Percentiles rank a stretch among this genome's conserved stretches.
Evolutionary conservation across 1,140 invertebrate species (phyloP).

Genomic region (Bombus fervidus): DNA sequence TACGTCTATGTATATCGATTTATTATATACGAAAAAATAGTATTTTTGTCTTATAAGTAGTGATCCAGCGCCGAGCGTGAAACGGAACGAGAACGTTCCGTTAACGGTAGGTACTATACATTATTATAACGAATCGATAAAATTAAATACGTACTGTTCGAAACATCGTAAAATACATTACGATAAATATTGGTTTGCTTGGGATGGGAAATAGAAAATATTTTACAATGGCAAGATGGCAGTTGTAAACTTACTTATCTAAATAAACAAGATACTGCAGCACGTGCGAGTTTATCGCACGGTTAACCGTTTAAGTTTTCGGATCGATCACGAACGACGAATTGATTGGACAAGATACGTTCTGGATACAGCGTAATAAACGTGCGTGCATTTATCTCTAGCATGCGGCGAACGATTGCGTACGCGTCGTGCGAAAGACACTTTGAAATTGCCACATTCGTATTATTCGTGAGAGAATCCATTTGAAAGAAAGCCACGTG

Average conservation of each 20-base stretch:
- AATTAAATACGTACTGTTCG: background rate
- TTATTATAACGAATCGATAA: background rate
- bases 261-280: background rate
- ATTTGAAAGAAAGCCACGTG: conserved; percentile 27
- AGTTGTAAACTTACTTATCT: conserved; percentile 12
- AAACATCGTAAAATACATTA: background rate
- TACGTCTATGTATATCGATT: background rate
- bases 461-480: conserved; percentile 27
- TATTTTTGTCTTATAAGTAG: conserved; percentile 51
- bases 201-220: background rate
- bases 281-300: conserved; percentile 9
- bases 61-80: conserved; percentile 41
- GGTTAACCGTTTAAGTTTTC: background rate
- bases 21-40: conserved; percentile 61
- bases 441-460: conserved; percentile 35
- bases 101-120: background rate
- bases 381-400: conserved; percentile 39
- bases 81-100: conserved; percentile 10
- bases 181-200: background rate
- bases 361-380: conserved; percentile 39
- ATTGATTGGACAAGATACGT: conserved; percentile 31
- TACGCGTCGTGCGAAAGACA: conserved; percentile 33
- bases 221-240: background rate
- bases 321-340: conserved; percentile 5
- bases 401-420: conserved; percentile 25